These are phyloP conservation scores for Pediacus dermestoides DNA, from an alignment of 2,888 invertebrate species.

Conservation along the genomic window DNA sequence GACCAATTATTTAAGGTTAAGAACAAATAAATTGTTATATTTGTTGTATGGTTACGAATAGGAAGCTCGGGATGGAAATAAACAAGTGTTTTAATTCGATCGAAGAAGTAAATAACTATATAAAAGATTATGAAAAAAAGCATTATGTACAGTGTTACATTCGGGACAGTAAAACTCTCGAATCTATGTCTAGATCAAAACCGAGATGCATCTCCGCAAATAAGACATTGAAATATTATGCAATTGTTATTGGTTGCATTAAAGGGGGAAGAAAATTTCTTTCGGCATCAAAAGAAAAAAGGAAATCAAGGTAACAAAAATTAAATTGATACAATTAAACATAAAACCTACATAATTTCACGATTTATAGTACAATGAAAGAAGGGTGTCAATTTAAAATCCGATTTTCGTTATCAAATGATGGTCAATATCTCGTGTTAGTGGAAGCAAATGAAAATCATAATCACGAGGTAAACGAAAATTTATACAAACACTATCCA, in stretches of 20 bases:
- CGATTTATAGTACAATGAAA: conserved; percentile 5
- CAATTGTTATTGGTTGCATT: not conserved
- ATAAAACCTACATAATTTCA: no score
- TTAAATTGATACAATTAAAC: no score
- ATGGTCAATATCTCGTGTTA: conserved; percentile 5
- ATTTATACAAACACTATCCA: conserved; percentile 4
- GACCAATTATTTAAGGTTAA: no score
- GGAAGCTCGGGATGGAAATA: no score
- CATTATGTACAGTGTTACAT: conserved; percentile 1
- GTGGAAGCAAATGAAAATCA: not conserved
- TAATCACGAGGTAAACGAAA: not conserved
- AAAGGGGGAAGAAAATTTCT: conserved; percentile 1
- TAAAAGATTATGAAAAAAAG: not conserved
- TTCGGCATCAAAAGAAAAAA: not conserved
- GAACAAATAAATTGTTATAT: no score
- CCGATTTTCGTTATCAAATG: not conserved
- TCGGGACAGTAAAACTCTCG: not conserved
- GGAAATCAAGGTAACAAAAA: no score
- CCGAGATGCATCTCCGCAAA: not conserved
- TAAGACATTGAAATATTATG: not conserved
- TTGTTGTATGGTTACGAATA: no score
- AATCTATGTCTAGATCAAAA: not conserved
- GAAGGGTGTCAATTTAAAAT: not conserved
- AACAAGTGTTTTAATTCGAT: no score
- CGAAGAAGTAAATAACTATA: not conserved